Base-by-base conservation (phyloP, 1,140 invertebrate genomes). In the Parasteatoda tepidariorum region DNA sequence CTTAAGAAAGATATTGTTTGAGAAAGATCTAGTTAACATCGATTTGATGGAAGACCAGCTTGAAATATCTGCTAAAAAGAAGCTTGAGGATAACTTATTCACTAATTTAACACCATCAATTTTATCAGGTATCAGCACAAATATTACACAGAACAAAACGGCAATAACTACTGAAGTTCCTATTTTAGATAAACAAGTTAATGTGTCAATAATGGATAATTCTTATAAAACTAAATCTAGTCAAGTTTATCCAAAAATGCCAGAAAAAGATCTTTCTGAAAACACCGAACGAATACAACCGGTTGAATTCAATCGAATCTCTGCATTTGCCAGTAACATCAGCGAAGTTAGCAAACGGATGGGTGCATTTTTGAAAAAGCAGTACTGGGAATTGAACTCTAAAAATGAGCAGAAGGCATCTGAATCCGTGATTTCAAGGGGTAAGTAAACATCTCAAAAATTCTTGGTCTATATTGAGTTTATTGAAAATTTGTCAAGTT, bases 301-400 rank as follows among this genome's bases (percentile, higher is more conserved):
- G 0, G 5, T 48, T 15, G 59, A 66, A 28, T 66, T 66, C 7
- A 55, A 13, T 7, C 67, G 33, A 28, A 57, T 79, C n/a, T 79
- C 75, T n/a, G 75, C 75, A 26, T 61, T 64, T 15, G 75, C 75
- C 55, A 55, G 62, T 22, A 81, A 81, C 24, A 70, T 81, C 3
- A 81, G 66, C 67, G 78, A 81, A 71, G 67, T 70, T 0, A 81
- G 78, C 30, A 41, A 48, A 3, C 34, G 55, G 70, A 48, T 81
- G 1, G 78, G 78, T 2, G 67, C 48, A 3, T 81, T 81, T 18
- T 33, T 81, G n/a, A 64, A 81, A 22, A 61, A 81, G 3, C 78
- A 81, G 9, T 81, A 81, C 18, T 70, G 78, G 78, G 78, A 81
- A n/a, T 38, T 66, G 4, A 68, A 67, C 24, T 18, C 31, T 13